These are phyloP conservation scores for Premnoplex brunnescens DNA, from an alignment of 2,797 vertebrate genomes.

Conservation along the genomic window DNA sequence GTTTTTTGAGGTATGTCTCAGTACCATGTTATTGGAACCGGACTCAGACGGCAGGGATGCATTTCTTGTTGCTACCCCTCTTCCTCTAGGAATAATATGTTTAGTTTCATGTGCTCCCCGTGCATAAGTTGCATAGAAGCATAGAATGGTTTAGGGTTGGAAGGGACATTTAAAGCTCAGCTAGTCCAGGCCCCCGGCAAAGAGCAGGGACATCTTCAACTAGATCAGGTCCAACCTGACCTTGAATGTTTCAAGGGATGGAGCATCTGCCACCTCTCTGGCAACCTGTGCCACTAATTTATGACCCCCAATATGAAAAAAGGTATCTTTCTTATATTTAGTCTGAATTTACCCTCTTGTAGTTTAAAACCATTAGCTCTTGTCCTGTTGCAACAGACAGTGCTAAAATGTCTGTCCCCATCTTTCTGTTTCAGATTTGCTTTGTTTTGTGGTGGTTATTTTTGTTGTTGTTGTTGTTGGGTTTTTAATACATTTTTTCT, in stretches of 20 bases:
- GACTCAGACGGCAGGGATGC: neutral
- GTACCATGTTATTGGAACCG: neutral
- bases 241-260: neutral
- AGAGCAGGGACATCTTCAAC: neutral
- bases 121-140: neutral
- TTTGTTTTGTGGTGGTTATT: neutral
- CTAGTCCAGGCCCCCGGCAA: neutral
- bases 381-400: neutral
- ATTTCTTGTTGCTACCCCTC: neutral
- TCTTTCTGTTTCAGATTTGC: neutral
- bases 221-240: neutral
- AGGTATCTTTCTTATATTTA: neutral
- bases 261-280: neutral
- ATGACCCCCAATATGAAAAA: too few relatives aligned
- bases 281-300: neutral
- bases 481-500: neutral
- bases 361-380: neutral
- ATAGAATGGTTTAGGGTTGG: neutral
- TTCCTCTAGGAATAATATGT: neutral
- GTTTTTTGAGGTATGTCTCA: neutral
- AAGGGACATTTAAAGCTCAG: neutral
- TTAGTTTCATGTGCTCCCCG: neutral
- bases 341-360: neutral
- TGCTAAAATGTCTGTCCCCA: neutral
- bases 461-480: neutral